A percentile compares a stretch with the other conserved stretches of the same genome.
These are phyloP conservation scores for Penaeus vannamei DNA, from an alignment of 1,140 invertebrate genomes.

Conservation along the genomic window DNA sequence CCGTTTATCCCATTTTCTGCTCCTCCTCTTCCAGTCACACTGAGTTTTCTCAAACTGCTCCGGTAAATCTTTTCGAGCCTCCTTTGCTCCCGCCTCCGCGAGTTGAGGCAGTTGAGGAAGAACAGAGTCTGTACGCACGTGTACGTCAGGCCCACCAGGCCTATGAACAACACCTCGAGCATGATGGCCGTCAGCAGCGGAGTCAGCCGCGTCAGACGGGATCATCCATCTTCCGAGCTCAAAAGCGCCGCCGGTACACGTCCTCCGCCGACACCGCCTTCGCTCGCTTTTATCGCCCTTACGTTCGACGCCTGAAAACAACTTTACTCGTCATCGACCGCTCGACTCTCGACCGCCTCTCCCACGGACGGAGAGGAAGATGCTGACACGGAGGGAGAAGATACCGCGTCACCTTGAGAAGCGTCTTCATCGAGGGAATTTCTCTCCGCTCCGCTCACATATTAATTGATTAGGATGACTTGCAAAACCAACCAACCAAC, in stretches of 20 bases:
- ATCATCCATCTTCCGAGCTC: no score
- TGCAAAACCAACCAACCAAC: background rate
- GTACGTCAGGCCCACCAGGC: conserved; percentile 55
- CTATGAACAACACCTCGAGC: conserved; percentile 42
- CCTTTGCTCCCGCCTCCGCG: conserved; percentile 49
- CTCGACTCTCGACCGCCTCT: no score
- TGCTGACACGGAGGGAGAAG: no score
- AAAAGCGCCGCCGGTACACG: no score
- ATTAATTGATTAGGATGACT: conserved; percentile 9
- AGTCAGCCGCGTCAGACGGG: no score
- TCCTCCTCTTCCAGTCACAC: background rate
- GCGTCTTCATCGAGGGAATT: background rate
- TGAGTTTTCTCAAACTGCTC: conserved; percentile 37
- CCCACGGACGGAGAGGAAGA: no score
- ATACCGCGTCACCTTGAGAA: background rate
- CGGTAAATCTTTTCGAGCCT: conserved; percentile 43
- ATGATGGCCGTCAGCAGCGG: background rate
- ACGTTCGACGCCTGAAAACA: no score
- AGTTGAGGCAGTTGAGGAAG: conserved; percentile 61
- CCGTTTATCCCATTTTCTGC: background rate
- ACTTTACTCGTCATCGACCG: no score
- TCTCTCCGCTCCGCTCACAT: background rate
- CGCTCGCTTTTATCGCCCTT: no score
- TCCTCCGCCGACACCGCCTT: no score
- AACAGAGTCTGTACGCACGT: conserved; percentile 54